Evolutionary conservation across 2,113 vertebrate genomes (phyloP).

Genomic region (Myotis brandtii): DNA sequence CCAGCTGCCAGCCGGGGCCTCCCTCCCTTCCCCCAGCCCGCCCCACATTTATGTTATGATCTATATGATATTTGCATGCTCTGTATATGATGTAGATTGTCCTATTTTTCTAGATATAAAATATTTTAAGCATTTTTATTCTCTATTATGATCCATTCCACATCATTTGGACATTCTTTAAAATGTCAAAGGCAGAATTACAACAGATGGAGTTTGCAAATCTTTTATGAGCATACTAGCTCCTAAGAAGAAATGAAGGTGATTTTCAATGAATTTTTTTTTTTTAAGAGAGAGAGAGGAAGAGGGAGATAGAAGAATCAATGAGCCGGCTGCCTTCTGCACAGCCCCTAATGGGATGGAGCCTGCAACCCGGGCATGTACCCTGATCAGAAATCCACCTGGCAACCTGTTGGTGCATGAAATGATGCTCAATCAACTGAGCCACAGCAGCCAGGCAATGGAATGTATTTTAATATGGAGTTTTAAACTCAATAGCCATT

Average conservation of each 20-base stretch:
- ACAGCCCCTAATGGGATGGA: no score
- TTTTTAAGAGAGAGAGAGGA: no score
- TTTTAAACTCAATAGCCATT: slow-evolving; percentile 1
- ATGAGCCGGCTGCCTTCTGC: no score
- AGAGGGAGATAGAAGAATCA: no score
- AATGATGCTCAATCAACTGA: no score
- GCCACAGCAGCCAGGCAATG: not conserved
- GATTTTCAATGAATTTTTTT: not conserved
- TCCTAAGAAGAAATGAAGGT: slow-evolving; percentile 28
- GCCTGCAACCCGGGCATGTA: no score
- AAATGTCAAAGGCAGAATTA: slow-evolving; percentile 42
- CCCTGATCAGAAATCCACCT: no score
- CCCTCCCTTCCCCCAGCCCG: no score
- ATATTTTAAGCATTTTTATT: not conserved
- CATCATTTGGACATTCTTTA: slow-evolving; percentile 38
- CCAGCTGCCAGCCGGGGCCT: not conserved
- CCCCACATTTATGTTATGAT: not conserved
- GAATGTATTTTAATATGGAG: slow-evolving; percentile 39
- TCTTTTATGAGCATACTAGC: not conserved
- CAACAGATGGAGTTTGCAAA: not conserved
- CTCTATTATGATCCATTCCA: not conserved
- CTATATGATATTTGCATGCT: not conserved
- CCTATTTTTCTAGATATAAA: slow-evolving; percentile 1
- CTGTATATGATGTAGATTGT: not conserved
- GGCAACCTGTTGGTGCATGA: no score